Percentiles rank a stretch among this genome's conserved stretches.
Evolutionary conservation across 2,113 vertebrate species (phyloP).

Genomic region (Enhydra lutris): DNA sequence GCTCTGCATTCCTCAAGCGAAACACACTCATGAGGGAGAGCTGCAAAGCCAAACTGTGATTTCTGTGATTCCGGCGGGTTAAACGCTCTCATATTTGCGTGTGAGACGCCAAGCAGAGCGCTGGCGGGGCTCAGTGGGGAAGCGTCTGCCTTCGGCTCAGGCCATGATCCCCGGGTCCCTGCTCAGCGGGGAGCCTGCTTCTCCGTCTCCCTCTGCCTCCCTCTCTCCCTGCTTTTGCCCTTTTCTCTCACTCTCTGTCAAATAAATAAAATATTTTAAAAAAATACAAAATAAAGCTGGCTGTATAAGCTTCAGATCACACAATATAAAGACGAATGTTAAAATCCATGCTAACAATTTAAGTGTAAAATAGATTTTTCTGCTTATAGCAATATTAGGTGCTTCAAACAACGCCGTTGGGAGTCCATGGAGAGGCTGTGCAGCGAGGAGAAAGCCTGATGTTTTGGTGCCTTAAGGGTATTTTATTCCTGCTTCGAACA

Average conservation of each 20-base stretch:
- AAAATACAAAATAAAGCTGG: background rate
- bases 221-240: background rate
- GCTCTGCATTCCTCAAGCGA: background rate
- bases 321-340: background rate
- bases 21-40: background rate
- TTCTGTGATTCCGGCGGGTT: background rate
- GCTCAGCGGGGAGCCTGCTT: background rate
- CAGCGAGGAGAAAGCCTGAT: background rate
- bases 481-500: background rate
- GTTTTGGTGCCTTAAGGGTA: background rate
- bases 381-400: background rate
- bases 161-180: too few relatives aligned
- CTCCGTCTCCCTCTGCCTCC: background rate
- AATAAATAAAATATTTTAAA: background rate
- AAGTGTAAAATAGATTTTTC: background rate
- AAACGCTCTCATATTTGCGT: background rate
- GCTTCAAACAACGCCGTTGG: background rate
- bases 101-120: background rate
- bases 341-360: background rate
- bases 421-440: background rate
- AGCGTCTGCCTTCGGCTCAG: background rate
- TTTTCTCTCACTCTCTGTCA: background rate
- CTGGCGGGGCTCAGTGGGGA: fast-evolving
- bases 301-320: background rate
- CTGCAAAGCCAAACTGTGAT: background rate